These are phyloP conservation scores for Bucco capensis DNA, from an alignment of 2,113 vertebrate species.

Conservation along the genomic window DNA sequence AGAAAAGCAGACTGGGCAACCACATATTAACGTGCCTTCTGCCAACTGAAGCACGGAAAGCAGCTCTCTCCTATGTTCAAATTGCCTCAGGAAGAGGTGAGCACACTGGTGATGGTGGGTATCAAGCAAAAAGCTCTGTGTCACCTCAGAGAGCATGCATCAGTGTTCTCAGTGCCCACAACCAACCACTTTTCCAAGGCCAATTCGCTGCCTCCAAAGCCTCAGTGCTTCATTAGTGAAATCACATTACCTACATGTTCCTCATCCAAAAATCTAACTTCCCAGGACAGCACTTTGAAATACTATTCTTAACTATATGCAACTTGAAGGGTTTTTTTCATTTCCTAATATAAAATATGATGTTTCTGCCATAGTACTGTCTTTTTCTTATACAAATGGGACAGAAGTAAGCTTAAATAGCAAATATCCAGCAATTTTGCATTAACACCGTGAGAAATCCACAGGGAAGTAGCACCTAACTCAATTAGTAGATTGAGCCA, in stretches of 20 bases:
- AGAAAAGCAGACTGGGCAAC: conserved; percentile 38
- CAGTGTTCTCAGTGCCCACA: neutral
- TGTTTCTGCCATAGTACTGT: neutral
- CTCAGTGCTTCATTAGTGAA: neutral
- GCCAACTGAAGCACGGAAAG: conserved; percentile 52
- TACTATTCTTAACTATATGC: neutral
- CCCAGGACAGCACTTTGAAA: neutral
- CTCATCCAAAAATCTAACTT: neutral
- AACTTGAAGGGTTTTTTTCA: neutral
- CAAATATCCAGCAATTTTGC: neutral
- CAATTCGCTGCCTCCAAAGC: neutral
- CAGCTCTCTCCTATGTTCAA: neutral
- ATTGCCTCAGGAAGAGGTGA: conserved; percentile 51
- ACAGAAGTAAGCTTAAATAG: neutral
- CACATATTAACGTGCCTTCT: conserved; percentile 40
- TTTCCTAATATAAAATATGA: neutral
- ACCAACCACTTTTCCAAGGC: neutral
- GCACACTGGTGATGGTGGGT: neutral
- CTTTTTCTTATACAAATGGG: neutral
- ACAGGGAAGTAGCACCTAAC: neutral
- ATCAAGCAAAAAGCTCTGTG: neutral
- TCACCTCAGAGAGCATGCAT: neutral
- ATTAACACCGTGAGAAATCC: neutral
- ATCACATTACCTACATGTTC: neutral
- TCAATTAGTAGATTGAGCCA: conserved; percentile 3